Conservation (phyloP, 1,140 invertebrate species). For the Tetramorium alpestre region DNA sequence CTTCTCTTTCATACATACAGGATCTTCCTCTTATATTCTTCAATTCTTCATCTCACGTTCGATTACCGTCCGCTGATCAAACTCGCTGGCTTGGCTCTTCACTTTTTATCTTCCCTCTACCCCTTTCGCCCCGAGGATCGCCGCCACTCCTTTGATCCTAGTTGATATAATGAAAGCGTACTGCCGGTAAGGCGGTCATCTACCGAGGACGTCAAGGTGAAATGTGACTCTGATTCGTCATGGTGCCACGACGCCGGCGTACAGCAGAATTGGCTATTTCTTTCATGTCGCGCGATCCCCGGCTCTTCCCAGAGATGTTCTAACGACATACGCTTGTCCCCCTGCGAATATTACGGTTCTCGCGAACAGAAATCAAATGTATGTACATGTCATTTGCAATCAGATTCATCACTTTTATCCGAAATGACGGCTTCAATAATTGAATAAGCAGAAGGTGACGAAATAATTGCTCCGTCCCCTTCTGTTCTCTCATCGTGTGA, state of each 20-base stretch:
- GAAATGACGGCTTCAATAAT: background rate
- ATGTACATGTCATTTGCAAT: background rate
- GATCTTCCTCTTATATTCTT: slow-evolving; percentile 23
- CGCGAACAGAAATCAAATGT: background rate
- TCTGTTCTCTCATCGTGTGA: background rate
- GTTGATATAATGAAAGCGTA: slow-evolving; percentile 58
- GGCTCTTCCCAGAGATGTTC: background rate
- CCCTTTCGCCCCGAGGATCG: background rate
- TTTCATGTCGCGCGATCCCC: slow-evolving; percentile 20
- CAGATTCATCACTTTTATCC: background rate
- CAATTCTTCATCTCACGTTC: slow-evolving; percentile 19
- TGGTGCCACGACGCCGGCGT: slow-evolving; percentile 19
- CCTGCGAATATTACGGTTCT: slow-evolving; percentile 7
- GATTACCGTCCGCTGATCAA: slow-evolving; percentile 34
- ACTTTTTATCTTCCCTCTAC: slow-evolving; percentile 7
- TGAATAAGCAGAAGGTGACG: no score
- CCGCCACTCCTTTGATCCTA: slow-evolving; percentile 50
- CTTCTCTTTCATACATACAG: background rate
- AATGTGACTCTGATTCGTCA: slow-evolving; percentile 48
- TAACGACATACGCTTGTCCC: background rate
- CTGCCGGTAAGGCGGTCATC: slow-evolving; percentile 45
- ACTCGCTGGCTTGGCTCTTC: slow-evolving; percentile 30
- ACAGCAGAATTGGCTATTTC: slow-evolving; percentile 63
- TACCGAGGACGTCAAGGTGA: slow-evolving; percentile 37
- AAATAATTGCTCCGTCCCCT: background rate